Conservation (phyloP, 1,140 invertebrate genomes). For the Elymnias hypermnestra region DNA sequence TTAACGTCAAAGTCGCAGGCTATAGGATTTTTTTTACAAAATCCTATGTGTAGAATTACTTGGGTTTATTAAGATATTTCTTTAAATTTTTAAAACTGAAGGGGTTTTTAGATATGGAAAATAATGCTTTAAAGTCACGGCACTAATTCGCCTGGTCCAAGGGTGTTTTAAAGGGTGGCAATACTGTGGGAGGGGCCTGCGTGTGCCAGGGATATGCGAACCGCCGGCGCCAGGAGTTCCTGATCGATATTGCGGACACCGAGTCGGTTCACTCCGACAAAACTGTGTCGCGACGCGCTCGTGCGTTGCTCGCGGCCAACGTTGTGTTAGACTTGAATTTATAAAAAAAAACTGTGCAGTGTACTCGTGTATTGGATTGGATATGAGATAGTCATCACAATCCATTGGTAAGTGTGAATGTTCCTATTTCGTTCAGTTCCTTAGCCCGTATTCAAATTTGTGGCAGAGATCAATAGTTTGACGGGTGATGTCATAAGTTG, state of each 20-base stretch:
- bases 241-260: slow-evolving; percentile 52
- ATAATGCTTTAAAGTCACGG: slow-evolving; percentile 26
- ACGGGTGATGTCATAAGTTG: slow-evolving; percentile 40
- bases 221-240: slow-evolving; percentile 59
- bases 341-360: slow-evolving; percentile 39
- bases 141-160: slow-evolving; percentile 28
- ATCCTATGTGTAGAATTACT: no score
- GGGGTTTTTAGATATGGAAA: background rate
- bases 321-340: slow-evolving; percentile 31
- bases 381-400: slow-evolving; percentile 57
- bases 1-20: no score
- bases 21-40: no score
- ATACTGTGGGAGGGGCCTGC: slow-evolving; percentile 52
- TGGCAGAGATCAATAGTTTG: slow-evolving; percentile 43
- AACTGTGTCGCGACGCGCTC: slow-evolving; percentile 47
- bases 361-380: slow-evolving; percentile 43
- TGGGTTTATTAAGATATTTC: no score
- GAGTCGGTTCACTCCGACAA: slow-evolving; percentile 32
- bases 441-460: background rate
- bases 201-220: slow-evolving; percentile 68
- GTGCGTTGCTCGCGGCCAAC: slow-evolving; percentile 27
- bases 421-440: background rate
- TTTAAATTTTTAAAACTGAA: no score
- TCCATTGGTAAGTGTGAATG: slow-evolving; percentile 39
- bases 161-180: slow-evolving; percentile 39